These are phyloP conservation scores for Cataglyphis livida DNA, from an alignment of 2,888 invertebrate species.

Conservation along the genomic window DNA sequence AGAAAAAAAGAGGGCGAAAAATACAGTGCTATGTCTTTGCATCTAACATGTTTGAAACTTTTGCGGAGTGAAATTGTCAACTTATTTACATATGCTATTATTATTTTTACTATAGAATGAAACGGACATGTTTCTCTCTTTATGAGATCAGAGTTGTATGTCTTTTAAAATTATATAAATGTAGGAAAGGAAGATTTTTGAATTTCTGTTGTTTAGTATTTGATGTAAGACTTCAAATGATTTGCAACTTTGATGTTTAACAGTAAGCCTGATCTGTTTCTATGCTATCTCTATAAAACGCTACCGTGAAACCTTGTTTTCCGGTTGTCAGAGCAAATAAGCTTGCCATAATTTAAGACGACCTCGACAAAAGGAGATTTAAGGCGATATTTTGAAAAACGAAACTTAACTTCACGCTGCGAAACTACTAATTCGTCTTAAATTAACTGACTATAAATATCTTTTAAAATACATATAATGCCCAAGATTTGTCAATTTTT, in stretches of 20 bases:
- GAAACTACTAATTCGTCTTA: neutral
- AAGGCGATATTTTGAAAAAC: neutral
- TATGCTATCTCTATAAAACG: neutral
- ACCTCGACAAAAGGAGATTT: neutral
- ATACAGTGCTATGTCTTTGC: neutral
- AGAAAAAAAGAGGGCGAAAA: neutral
- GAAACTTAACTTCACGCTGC: no score
- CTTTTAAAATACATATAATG: neutral
- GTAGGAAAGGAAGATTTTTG: constrained; percentile 9
- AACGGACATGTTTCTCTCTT: neutral
- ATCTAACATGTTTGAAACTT: neutral
- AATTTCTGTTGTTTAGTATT: constrained; percentile 19
- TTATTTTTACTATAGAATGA: neutral
- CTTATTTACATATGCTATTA: neutral
- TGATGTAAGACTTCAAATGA: neutral
- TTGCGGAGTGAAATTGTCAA: neutral
- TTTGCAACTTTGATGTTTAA: neutral
- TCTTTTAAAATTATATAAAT: constrained; percentile 31
- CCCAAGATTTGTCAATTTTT: neutral
- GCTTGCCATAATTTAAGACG: constrained; percentile 10
- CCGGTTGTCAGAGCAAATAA: constrained; percentile 15
- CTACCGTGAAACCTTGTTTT: neutral
- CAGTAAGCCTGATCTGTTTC: neutral
- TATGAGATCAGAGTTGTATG: constrained; percentile 9
- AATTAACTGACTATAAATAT: neutral